Percentiles rank a stretch among this genome's conserved stretches.
Conservation (phyloP, 2,888 invertebrate species). For the Oegoconia quadripuncta region DNA sequence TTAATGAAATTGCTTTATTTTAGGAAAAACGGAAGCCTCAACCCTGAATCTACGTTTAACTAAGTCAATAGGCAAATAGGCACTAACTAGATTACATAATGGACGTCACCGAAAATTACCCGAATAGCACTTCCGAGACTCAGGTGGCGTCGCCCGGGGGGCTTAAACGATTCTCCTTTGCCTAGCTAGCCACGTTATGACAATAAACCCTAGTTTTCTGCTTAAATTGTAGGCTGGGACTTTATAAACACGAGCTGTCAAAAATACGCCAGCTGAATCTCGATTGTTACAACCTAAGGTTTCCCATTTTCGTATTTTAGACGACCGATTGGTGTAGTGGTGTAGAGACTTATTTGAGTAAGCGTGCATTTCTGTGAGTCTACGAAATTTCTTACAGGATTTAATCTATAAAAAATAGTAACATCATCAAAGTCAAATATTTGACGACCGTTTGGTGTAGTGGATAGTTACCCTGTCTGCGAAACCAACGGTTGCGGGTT, state of each 20-base stretch:
- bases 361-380: too few relatives aligned
- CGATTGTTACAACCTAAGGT: background rate
- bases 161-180: slow-evolving; percentile 61
- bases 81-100: slow-evolving; percentile 8
- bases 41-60: background rate
- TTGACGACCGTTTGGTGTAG: too few relatives aligned
- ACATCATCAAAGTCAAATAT: too few relatives aligned
- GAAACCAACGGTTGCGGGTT: too few relatives aligned
- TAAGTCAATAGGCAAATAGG: background rate
- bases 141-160: slow-evolving; percentile 56
- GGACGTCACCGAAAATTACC: slow-evolving; percentile 44
- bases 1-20: too few relatives aligned
- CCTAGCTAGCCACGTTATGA: slow-evolving; percentile 40
- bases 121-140: slow-evolving; percentile 41
- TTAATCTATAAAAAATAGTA: too few relatives aligned
- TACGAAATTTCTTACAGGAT: too few relatives aligned
- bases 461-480: too few relatives aligned
- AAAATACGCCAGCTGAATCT: too few relatives aligned
- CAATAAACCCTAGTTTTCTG: slow-evolving; percentile 53
- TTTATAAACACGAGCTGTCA: slow-evolving; percentile 7
- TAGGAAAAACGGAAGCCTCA: too few relatives aligned
- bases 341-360: too few relatives aligned
- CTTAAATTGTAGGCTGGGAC: slow-evolving; percentile 13
- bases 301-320: background rate
- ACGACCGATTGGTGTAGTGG: background rate